These are phyloP conservation scores for Beaufortia kweichowensis DNA, from an alignment of 2,113 vertebrate genomes.

Conservation along the genomic window DNA sequence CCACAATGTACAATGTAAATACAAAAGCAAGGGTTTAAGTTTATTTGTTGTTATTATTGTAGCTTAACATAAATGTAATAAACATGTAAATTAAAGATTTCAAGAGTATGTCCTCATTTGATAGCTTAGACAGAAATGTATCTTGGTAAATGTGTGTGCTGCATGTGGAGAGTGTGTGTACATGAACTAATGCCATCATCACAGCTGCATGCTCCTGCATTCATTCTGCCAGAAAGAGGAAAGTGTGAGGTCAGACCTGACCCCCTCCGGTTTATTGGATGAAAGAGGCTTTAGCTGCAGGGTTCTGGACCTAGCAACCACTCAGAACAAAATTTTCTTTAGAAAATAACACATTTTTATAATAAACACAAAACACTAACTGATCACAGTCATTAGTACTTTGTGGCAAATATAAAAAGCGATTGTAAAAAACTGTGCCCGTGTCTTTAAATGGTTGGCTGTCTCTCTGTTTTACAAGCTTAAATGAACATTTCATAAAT, in stretches of 20 bases:
- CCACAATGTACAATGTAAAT: too few species aligned
- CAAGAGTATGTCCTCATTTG: slow-evolving; percentile 34
- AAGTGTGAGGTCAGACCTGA: slow-evolving; percentile 30
- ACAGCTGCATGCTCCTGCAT: slow-evolving; percentile 4
- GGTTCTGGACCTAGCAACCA: slow-evolving; percentile 3
- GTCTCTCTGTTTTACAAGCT: slow-evolving; percentile 45
- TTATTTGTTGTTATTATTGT: too few species aligned
- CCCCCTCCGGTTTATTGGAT: slow-evolving; percentile 4
- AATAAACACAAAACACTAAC: background rate
- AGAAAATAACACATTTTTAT: background rate
- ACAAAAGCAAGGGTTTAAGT: too few species aligned
- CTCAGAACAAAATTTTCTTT: too few species aligned
- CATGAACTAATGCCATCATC: slow-evolving; percentile 34
- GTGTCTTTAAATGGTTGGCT: slow-evolving; percentile 49
- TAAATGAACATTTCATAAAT: background rate
- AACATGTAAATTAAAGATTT: slow-evolving; percentile 12
- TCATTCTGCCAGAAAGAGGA: slow-evolving; percentile 1
- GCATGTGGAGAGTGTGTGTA: slow-evolving; percentile 18
- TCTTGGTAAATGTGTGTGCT: slow-evolving; percentile 24
- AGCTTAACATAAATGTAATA: too few species aligned
- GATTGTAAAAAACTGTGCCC: slow-evolving; percentile 27
- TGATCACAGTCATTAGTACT: background rate
- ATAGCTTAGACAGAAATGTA: background rate
- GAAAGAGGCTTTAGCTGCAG: slow-evolving; percentile 1
- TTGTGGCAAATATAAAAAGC: background rate